Percentiles rank a stretch among this genome's conserved stretches.
phyloP scores from a whole-genome alignment of 2,888 invertebrate genomes.

The Hyalella azteca region DNA sequence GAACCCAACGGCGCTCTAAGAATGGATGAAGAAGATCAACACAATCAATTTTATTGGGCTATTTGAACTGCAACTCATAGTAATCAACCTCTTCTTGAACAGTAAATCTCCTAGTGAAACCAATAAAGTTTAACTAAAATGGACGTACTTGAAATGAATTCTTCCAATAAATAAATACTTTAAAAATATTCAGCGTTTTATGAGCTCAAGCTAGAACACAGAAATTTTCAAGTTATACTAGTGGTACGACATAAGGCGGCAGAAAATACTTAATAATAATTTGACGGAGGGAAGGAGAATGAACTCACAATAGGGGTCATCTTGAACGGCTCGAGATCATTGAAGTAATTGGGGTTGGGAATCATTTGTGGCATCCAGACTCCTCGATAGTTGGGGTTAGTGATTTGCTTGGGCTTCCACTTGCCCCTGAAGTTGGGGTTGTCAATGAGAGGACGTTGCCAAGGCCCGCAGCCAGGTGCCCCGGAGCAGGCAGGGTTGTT shows the following conservation, averaged over 20 bases:
- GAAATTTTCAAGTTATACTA: no score
- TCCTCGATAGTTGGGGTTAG: conserved; percentile 93
- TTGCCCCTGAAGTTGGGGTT: conserved; percentile 89
- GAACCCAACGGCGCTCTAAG: conserved; percentile 91
- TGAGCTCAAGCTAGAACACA: no score
- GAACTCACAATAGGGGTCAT: conserved; percentile 87
- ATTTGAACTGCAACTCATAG: no score
- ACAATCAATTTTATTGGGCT: no score
- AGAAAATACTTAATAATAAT: not conserved
- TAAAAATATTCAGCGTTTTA: no score
- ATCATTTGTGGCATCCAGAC: conserved; percentile 90
- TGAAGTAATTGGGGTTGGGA: conserved; percentile 90
- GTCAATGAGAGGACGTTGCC: conserved; percentile 81
- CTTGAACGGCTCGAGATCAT: conserved; percentile 85
- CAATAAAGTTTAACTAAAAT: no score
- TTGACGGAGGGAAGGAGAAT: not conserved
- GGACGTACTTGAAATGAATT: no score
- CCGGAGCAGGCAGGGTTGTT: conserved; percentile 84
- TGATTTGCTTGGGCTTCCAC: conserved; percentile 88
- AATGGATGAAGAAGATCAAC: not conserved
- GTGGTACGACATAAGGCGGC: no score
- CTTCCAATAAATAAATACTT: no score
- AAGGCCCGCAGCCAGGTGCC: conserved; percentile 88
- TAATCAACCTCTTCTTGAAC: no score
- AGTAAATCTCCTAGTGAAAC: no score